These are phyloP conservation scores for Diarsia mendica DNA, from an alignment of 2,888 invertebrate species.

Conservation along the genomic window DNA sequence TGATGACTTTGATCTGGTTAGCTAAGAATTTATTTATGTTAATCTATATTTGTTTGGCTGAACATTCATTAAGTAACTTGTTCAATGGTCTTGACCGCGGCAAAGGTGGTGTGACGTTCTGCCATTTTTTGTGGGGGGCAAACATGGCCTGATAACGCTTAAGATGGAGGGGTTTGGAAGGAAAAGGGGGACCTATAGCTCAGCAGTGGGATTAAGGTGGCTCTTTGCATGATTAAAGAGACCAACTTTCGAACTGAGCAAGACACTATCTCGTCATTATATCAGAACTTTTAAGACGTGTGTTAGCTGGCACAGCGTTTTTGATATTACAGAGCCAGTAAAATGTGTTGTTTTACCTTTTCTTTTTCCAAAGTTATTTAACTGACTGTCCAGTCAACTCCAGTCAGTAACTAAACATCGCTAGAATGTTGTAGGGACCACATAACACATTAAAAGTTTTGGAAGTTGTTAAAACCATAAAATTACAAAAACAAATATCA, in stretches of 20 bases:
- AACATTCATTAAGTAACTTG: background rate
- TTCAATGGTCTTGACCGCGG: background rate
- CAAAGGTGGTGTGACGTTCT: background rate
- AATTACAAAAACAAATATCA: conserved; percentile 9
- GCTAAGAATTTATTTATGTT: background rate
- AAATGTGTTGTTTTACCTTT: background rate
- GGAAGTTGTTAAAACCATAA: background rate
- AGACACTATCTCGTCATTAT: too few relatives aligned
- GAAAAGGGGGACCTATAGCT: background rate
- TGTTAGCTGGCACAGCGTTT: background rate
- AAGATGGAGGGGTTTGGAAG: background rate
- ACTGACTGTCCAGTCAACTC: too few relatives aligned
- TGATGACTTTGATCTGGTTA: conserved; percentile 9
- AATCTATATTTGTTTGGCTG: conserved; percentile 20
- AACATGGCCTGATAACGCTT: background rate
- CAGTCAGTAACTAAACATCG: too few relatives aligned
- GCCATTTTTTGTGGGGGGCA: too few relatives aligned
- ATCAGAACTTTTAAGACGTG: too few relatives aligned
- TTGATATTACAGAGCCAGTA: background rate
- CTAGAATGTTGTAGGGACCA: background rate
- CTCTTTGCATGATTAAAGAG: background rate
- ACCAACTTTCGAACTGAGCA: too few relatives aligned
- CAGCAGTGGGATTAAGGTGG: background rate
- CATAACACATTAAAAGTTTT: background rate
- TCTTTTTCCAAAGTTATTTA: background rate